Percentiles rank a stretch among this genome's conserved stretches.
Conservation (phyloP, 2,888 invertebrate genomes). For the Parnassius glacialis region DNA sequence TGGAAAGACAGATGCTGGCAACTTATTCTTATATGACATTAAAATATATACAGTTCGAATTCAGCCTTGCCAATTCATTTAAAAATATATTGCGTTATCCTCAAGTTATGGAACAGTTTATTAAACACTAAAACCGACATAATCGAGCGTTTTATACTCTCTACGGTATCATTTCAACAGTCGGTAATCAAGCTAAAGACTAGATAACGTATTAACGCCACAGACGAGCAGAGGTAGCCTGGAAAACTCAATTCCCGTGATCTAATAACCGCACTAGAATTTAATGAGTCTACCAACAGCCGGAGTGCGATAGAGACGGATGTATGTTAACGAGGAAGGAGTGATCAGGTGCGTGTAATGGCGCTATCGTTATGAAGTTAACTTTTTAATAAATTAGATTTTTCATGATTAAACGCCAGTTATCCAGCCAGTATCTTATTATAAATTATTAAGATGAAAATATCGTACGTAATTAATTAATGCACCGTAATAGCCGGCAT, state of each 20-base stretch:
- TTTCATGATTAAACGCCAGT: background rate
- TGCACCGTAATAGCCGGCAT: no score
- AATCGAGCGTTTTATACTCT: constrained; percentile 1
- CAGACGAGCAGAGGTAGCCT: constrained; percentile 6
- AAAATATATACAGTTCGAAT: no score
- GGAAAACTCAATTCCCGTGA: constrained; percentile 5
- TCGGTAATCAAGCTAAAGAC: constrained; percentile 3
- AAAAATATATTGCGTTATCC: no score
- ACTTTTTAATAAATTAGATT: background rate
- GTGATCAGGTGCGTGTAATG: background rate
- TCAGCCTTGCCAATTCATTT: no score
- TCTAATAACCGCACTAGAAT: constrained; percentile 19
- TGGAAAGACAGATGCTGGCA: no score
- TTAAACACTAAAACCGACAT: background rate
- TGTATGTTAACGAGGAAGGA: background rate
- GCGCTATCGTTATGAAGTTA: background rate
- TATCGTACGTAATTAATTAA: no score
- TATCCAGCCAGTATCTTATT: no score
- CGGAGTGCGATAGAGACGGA: constrained; percentile 1
- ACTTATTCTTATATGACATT: no score
- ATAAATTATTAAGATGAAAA: no score
- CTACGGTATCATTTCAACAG: background rate
- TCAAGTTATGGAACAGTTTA: background rate
- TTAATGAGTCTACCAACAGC: constrained; percentile 4
- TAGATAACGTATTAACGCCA: constrained; percentile 12